Evolutionary conservation across 2,797 vertebrate genomes (phyloP), one percentile per base, ranked within the genome.

Genomic region (Rhinichthys osculus): DNA sequence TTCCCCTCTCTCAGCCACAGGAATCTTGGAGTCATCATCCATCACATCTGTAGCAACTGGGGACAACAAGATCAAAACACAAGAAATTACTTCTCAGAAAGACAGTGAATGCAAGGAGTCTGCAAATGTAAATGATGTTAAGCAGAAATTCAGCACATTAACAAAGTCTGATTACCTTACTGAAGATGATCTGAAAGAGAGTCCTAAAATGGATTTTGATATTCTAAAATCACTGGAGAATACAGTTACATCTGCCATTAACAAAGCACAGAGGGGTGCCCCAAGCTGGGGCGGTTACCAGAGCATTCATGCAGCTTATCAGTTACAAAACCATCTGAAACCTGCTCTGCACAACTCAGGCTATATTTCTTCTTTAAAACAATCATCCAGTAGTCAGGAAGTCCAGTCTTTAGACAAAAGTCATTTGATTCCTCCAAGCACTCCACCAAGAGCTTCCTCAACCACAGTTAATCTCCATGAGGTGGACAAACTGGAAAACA

Each of bases 261-360:
- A 98, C 93, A 99, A 99, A 94, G 98, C 98, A 57, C 98, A 99
- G 95, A 98, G 98, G 42, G 98, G 98, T 82, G 97, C 98, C 14
- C 97, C 98, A 7, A 99, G 97, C 91, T 99, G 98, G 98, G 98
- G 98, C 1, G 98, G 98, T 84, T 99, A 99, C 89, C 97, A 97
- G 50, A 99, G 98, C 93, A 99, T 99, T 91, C 98, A 99, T 3
- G 98, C 98, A 40, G 98, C 98, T 90, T 99, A 99, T 91, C 98
- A 99, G 91, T 97, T 99, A 85, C 98, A 97, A 52, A 97, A 96
- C 89, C 96, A 97, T 94, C 96, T 97, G 92, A 99, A 98, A 90
- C 90, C 97, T 87, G 96, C 96, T 0, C 91, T 97, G 85, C 96
- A 96, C 76, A 94, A 93, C 0, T 93, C 96, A 1, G 97, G 96